Conservation (phyloP, 2,113 vertebrate genomes). For the Vulpes ferrilata region DNA sequence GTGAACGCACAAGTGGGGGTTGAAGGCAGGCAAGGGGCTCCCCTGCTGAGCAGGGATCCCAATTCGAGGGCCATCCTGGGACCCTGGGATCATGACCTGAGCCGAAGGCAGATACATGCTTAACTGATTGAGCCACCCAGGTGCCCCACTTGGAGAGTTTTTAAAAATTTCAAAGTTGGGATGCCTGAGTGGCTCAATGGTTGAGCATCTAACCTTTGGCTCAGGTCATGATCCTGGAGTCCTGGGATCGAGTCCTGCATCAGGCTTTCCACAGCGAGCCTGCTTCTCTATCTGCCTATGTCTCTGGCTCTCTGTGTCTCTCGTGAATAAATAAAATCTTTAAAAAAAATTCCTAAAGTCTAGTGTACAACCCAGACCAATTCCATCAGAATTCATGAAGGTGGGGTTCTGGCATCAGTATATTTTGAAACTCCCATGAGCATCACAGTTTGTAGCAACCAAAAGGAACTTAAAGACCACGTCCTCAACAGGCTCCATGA, state of each 20-base stretch:
- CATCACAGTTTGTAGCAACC: not conserved
- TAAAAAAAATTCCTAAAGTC: not conserved
- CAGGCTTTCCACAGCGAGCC: too few relatives aligned
- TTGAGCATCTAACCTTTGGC: too few relatives aligned
- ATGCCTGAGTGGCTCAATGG: too few relatives aligned
- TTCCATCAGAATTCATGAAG: not conserved
- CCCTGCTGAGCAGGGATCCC: not conserved
- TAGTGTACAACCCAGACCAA: not conserved
- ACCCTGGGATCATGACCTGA: not conserved
- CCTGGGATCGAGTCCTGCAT: too few relatives aligned
- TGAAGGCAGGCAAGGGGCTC: not conserved
- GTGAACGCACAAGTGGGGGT: not conserved
- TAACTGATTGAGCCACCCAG: not conserved
- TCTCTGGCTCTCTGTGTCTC: too few relatives aligned
- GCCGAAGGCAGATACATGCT: not conserved
- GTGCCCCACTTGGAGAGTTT: not conserved
- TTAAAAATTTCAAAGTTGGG: not conserved
- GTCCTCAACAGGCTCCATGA: not conserved
- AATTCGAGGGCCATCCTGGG: not conserved
- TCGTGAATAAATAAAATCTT: too few relatives aligned
- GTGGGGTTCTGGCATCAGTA: too few relatives aligned
- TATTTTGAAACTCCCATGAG: not conserved
- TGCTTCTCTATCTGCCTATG: too few relatives aligned
- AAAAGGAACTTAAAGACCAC: not conserved
- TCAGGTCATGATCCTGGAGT: too few relatives aligned